Conservation (phyloP, 2,888 invertebrate species). For the Caenorhabditis wallacei region DNA sequence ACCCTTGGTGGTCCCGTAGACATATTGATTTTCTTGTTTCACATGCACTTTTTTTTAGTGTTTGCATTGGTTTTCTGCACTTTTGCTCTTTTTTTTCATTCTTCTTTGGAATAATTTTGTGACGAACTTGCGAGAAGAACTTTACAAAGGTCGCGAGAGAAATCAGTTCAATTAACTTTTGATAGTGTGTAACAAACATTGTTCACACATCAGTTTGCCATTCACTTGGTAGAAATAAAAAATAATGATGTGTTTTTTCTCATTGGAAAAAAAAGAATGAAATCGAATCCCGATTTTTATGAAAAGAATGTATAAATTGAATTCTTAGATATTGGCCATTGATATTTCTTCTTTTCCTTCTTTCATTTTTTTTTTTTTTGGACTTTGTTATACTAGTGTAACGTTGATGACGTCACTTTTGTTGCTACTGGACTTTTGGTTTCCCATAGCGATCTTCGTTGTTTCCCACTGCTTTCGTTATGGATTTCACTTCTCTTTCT, state of each 20-base stretch:
- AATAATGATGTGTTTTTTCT: too few species aligned
- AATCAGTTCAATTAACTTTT: background rate
- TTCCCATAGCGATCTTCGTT: too few species aligned
- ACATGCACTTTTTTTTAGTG: slow-evolving; percentile 11
- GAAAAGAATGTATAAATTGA: too few species aligned
- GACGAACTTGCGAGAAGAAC: background rate
- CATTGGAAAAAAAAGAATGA: too few species aligned
- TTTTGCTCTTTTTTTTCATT: slow-evolving; percentile 17
- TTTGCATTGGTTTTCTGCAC: slow-evolving; percentile 8
- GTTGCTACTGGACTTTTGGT: background rate
- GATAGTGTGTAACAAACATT: slow-evolving; percentile 10
- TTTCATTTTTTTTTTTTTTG: background rate
- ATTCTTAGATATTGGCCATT: too few species aligned
- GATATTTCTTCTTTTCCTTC: background rate
- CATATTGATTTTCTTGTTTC: slow-evolving; percentile 33
- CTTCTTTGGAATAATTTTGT: background rate
- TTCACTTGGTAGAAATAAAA: background rate
- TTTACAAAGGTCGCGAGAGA: background rate
- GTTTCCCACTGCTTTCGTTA: too few species aligned
- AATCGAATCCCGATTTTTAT: too few species aligned
- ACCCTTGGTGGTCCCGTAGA: slow-evolving; percentile 17
- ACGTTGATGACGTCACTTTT: too few species aligned
- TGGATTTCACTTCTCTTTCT: background rate
- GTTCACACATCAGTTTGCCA: background rate
- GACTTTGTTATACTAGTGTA: background rate